These are phyloP conservation scores for Toxostoma redivivum DNA, from an alignment of 2,113 vertebrate species.

Conservation along the genomic window DNA sequence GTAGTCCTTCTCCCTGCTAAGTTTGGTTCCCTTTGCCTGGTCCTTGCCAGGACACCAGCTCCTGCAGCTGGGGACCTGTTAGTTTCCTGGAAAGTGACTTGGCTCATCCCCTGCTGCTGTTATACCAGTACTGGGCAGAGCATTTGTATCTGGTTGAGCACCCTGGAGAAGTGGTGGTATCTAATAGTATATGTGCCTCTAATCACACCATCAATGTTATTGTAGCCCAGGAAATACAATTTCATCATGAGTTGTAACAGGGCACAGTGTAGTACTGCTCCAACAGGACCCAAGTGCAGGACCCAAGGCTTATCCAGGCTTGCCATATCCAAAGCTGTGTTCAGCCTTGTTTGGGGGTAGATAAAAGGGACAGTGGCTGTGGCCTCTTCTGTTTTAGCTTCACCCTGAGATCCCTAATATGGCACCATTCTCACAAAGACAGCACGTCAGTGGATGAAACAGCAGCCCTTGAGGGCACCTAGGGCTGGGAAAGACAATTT, in stretches of 20 bases:
- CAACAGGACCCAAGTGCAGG: not conserved
- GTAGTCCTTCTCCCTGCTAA: not conserved
- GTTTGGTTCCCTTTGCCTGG: not conserved
- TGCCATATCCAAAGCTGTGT: not conserved
- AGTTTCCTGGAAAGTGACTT: not conserved
- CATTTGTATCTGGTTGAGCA: not conserved
- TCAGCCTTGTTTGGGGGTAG: not conserved
- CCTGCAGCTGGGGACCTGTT: not conserved
- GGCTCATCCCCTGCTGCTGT: not conserved
- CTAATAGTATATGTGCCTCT: not conserved
- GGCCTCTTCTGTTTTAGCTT: not conserved
- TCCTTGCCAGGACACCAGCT: not conserved
- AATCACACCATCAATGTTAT: not conserved
- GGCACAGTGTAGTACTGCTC: not conserved
- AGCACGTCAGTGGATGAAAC: not conserved
- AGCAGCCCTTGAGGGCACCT: not conserved
- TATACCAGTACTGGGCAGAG: not conserved
- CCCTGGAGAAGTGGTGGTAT: not conserved
- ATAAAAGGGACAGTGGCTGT: not conserved
- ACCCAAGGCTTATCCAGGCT: not conserved
- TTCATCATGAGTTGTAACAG: not conserved
- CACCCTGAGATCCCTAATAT: not conserved
- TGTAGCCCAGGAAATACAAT: not conserved
- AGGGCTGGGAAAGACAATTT: not conserved
- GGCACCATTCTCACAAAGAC: not conserved